Evolutionary conservation across 2,113 vertebrate genomes (phyloP).

Genomic region (Cisticola juncidis): DNA sequence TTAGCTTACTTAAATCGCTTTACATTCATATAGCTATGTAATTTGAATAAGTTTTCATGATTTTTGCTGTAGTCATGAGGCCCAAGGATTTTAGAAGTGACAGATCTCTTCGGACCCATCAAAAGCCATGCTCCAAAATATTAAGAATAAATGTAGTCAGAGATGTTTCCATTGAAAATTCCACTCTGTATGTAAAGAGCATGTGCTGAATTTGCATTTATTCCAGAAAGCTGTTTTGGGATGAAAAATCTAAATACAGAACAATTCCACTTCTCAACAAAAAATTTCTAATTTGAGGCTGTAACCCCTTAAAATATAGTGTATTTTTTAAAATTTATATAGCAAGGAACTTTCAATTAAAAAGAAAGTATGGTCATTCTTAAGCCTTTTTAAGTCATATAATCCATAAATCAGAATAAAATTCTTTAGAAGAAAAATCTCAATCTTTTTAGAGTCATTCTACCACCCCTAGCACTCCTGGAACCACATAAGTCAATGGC

Average conservation of each 20-base stretch:
- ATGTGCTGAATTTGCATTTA: background rate
- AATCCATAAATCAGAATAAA: background rate
- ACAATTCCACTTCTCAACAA: background rate
- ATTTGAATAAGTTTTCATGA: background rate
- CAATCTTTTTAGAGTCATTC: background rate
- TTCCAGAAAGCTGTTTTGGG: rapidly evolving
- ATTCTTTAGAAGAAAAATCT: background rate
- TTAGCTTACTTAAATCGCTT: background rate
- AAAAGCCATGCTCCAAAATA: background rate
- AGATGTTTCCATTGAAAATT: background rate
- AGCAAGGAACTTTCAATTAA: background rate
- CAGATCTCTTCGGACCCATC: background rate
- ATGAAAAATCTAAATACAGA: background rate
- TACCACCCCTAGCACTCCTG: background rate
- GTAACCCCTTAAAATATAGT: background rate
- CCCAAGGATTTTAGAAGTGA: background rate
- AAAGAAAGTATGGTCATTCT: background rate
- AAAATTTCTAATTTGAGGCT: background rate
- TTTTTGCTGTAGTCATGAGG: background rate
- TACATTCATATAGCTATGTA: background rate
- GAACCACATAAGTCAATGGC: background rate
- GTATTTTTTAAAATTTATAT: too few species aligned
- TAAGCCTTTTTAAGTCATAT: background rate
- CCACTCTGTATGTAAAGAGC: background rate
- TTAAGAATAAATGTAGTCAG: background rate